phyloP scores from a whole-genome alignment of 2,113 vertebrate species.

The Thermophis baileyi region DNA sequence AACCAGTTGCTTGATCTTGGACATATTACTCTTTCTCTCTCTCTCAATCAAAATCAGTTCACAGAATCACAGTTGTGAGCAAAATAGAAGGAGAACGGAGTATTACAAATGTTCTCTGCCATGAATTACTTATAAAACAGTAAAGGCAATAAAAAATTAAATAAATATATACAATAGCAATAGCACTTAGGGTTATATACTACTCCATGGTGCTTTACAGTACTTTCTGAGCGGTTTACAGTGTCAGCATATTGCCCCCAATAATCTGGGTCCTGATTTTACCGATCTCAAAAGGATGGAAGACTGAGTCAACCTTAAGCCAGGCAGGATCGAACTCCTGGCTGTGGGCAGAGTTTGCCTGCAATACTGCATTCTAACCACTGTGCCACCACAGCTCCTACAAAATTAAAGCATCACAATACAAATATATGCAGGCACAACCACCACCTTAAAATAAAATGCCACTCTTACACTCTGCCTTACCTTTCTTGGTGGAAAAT shows the following conservation, averaged over 20 bases:
- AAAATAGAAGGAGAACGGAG: neutral
- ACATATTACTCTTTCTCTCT: neutral
- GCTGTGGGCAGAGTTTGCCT: neutral
- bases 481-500: neutral
- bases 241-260: neutral
- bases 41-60: neutral
- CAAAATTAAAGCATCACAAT: neutral
- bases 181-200: neutral
- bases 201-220: neutral
- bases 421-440: neutral
- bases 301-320: neutral
- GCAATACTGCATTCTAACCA: neutral
- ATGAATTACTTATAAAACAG: neutral
- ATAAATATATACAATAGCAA: neutral
- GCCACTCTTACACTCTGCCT: neutral
- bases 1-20: neutral
- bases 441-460: neutral
- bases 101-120: neutral
- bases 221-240: neutral
- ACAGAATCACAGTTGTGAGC: neutral
- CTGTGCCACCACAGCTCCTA: neutral
- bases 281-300: neutral
- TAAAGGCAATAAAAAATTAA: neutral
- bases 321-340: neutral
- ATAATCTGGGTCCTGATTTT: neutral